phyloP scores from a whole-genome alignment of 2,113 vertebrate species.

The Numida meleagris region DNA sequence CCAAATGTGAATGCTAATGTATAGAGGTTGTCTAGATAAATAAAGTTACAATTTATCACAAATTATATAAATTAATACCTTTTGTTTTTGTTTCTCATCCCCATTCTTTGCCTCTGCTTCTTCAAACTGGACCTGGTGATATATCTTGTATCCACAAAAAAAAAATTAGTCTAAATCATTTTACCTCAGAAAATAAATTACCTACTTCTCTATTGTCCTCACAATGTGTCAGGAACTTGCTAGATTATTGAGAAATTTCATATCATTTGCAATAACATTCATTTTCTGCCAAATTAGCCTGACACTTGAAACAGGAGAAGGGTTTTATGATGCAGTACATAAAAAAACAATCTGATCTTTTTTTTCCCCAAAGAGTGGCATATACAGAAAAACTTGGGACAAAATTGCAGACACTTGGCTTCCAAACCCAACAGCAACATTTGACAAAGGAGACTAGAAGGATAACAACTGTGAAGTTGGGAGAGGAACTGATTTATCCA shows the following conservation, averaged over 20 bases:
- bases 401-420: background rate
- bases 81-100: background rate
- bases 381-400: background rate
- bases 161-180: constrained; percentile 10
- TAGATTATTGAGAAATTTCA: constrained; percentile 48
- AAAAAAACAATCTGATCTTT: background rate
- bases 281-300: background rate
- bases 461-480: background rate
- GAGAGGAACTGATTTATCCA: background rate
- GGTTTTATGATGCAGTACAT: background rate
- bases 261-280: background rate
- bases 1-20: background rate
- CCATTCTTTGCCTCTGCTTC: background rate
- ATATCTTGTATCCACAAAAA: background rate
- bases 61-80: background rate
- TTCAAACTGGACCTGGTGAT: background rate
- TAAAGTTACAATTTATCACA: background rate
- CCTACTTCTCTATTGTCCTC: background rate
- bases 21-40: background rate
- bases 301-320: background rate
- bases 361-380: background rate
- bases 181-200: constrained; percentile 34
- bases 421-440: background rate
- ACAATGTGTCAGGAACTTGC: background rate
- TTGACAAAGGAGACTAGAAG: background rate